Conservation (phyloP, 2,113 vertebrate species). For the Neotragus pygmaeus region DNA sequence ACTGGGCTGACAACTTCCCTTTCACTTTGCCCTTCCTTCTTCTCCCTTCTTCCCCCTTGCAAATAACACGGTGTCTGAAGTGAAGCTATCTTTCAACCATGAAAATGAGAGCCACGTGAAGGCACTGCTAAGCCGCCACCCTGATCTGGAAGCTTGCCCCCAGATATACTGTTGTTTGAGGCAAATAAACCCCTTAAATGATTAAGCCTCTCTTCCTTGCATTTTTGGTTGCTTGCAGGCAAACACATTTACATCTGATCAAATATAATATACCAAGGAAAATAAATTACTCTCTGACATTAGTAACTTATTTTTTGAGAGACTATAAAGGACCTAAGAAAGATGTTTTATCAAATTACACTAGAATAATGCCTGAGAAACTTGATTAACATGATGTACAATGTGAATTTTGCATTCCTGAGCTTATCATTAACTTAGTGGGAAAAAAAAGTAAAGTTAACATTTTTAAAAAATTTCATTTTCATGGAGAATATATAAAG, state of each 20-base stretch:
- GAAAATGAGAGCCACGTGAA: neutral
- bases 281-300: neutral
- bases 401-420: neutral
- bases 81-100: neutral
- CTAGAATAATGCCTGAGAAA: neutral
- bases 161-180: neutral
- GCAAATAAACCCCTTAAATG: neutral
- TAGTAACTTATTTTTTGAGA: slow-evolving; percentile 18
- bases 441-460: neutral
- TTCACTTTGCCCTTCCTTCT: neutral
- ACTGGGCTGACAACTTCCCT: neutral
- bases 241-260: neutral
- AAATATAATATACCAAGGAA: neutral
- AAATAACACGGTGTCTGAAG: neutral
- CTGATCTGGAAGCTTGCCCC: neutral
- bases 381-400: neutral
- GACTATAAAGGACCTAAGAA: neutral
- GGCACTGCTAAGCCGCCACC: neutral
- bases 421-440: neutral
- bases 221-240: neutral
- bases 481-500: neutral
- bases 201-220: neutral
- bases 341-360: neutral
- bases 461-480: neutral
- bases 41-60: neutral